Evolutionary conservation across 2,888 invertebrate genomes (phyloP).

Genomic region (Andrena hattorfiana): DNA sequence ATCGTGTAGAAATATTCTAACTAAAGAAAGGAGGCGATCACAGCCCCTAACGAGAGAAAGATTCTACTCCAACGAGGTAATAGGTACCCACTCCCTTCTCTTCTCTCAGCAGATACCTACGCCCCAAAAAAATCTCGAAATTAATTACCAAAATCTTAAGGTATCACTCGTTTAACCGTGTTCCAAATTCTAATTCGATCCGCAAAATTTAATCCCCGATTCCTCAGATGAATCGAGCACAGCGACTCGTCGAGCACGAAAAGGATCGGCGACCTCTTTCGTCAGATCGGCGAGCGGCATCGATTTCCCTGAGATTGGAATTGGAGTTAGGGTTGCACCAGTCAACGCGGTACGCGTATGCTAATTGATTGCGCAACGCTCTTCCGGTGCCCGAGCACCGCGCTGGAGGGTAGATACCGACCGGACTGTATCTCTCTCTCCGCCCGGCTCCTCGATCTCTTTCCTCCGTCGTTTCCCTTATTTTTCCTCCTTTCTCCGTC

Average conservation of each 20-base stretch:
- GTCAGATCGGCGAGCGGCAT: slow-evolving; percentile 23
- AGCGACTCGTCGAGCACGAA: neutral
- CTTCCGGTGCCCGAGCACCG: slow-evolving; percentile 63
- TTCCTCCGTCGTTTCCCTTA: slow-evolving; percentile 29
- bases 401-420: slow-evolving; percentile 55
- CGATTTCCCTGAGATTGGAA: slow-evolving; percentile 60
- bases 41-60: neutral
- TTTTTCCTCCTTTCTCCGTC: slow-evolving; percentile 34
- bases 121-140: no score
- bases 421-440: slow-evolving; percentile 14
- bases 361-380: slow-evolving; percentile 67
- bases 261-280: slow-evolving; percentile 18
- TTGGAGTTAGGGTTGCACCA: slow-evolving; percentile 62
- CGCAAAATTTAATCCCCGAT: no score
- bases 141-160: no score
- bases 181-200: no score
- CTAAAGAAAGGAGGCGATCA: neutral
- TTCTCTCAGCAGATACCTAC: no score
- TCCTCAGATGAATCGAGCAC: neutral
- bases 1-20: neutral
- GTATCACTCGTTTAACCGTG: no score
- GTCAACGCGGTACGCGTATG: slow-evolving; percentile 58
- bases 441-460: neutral
- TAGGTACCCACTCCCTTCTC: no score
- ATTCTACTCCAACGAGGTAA: neutral